Evolutionary conservation across 2,797 vertebrate genomes (phyloP).

Genomic region (Spinibarbus caldwelli): DNA sequence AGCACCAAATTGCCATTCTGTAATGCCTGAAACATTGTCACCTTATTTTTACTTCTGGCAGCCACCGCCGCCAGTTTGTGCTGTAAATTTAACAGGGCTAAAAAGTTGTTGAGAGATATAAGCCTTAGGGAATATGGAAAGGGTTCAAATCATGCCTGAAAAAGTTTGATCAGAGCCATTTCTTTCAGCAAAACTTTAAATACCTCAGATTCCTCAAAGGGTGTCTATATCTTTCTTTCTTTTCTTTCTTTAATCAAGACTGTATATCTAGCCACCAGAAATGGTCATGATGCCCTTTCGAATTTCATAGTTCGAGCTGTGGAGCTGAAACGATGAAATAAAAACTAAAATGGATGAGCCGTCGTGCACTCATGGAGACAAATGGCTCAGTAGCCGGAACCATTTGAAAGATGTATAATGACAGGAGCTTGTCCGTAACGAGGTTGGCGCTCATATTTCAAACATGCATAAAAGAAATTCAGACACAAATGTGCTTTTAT

Average conservation of each 20-base stretch:
- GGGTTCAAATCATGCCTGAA: background rate
- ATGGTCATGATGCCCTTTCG: constrained; percentile 37
- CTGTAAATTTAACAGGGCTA: background rate
- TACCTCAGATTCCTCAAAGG: background rate
- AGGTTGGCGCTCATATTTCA: constrained; percentile 44
- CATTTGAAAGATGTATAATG: constrained; percentile 54
- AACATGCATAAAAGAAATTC: constrained; percentile 49
- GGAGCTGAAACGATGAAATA: constrained; percentile 30
- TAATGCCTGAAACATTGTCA: background rate
- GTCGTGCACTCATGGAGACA: constrained; percentile 26
- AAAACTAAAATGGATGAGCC: constrained; percentile 42
- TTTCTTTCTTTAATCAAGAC: constrained; percentile 26
- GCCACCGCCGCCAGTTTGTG: background rate
- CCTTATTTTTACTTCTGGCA: background rate
- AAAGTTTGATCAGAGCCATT: background rate
- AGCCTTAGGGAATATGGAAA: background rate
- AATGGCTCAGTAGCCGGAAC: constrained; percentile 24
- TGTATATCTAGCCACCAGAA: constrained; percentile 5
- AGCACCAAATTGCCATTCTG: background rate
- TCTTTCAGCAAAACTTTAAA: background rate
- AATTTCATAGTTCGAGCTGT: constrained; percentile 13
- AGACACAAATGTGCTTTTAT: constrained; percentile 58
- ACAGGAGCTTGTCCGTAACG: constrained; percentile 47
- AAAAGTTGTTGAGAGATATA: background rate
- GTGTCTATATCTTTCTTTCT: constrained; percentile 3